Base-by-base conservation (phyloP, 2,888 invertebrate genomes). In the Agonopterix subpropinquella region DNA sequence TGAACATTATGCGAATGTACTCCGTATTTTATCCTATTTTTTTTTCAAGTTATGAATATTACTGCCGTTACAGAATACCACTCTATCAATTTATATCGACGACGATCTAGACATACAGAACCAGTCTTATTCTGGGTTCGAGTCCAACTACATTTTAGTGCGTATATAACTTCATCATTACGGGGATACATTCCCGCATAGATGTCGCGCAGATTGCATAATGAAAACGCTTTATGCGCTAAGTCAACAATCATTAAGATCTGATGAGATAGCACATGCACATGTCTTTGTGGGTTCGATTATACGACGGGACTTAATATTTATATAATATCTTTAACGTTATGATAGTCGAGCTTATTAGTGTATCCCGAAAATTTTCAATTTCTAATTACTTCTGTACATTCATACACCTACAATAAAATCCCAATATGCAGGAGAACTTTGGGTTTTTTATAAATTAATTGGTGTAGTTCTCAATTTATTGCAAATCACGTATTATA, bases 111-210 rank as follows among this genome's bases (percentile, higher is more conserved):
- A 46, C 36, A 35, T 18, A 43, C 41, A n/a, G n/a, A 47, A 52
- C 51, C 39, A 46, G 51, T 48, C 51, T 47, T 39, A 36, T 48
- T 48, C 48, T 36, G 45, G 43, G 36, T 44, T 48, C 44, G 44
- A 36, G 47, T 39, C 7, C 15, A 41, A 47, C 46, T 44, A 39
- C 47, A 47, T 43, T 47, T 47, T 46, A 44, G 39, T 43, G 8
- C 44, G 46, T 48, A 41, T 28, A 28, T 55, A 57, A 56, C 66
- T 62, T 56, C 65, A 68, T 67, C 67, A 66, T 66, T 67, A 66
- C 59, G 50, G 45, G 47, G 58, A 36, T 48, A 11, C 45, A 48
- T 55, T 47, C 60, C 56, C 54, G 65, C 62, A 43, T 54, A 65
- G 64, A 67, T 68, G 48, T 52, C 49, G 48, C 10, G 36, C 11